Evolutionary conservation across 2,888 invertebrate species (phyloP).

Genomic region (Xanthia togata): DNA sequence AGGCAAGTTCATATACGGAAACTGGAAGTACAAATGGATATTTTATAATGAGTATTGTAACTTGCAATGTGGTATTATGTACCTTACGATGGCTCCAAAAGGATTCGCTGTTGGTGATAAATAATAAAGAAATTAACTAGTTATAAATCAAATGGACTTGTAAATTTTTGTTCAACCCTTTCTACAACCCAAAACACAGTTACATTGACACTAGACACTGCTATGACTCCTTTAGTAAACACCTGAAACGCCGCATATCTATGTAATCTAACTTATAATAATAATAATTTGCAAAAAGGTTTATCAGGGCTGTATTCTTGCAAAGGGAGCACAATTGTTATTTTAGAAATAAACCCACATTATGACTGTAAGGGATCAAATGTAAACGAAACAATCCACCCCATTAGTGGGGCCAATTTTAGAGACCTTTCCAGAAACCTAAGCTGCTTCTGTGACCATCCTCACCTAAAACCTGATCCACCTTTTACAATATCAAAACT

Average conservation of each 20-base stretch:
- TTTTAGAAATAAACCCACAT: no score
- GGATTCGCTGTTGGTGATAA: background rate
- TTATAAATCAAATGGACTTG: background rate
- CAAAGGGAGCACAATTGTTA: no score
- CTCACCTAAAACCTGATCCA: background rate
- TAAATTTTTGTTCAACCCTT: background rate
- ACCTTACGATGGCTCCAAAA: slow-evolving; percentile 43
- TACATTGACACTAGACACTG: background rate
- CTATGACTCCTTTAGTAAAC: background rate
- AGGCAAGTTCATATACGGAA: slow-evolving; percentile 57
- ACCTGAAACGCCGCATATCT: no score
- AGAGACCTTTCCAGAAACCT: background rate
- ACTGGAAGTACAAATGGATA: slow-evolving; percentile 51
- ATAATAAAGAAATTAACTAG: slow-evolving; percentile 1
- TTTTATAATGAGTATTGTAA: slow-evolving; percentile 59
- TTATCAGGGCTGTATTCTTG: no score
- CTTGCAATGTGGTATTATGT: slow-evolving; percentile 40
- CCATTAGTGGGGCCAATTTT: no score
- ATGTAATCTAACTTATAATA: no score
- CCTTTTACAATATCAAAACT: background rate
- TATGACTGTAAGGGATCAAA: no score
- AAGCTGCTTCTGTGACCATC: background rate
- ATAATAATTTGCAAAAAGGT: no score
- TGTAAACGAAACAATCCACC: no score
- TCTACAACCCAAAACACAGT: background rate